These are phyloP conservation scores for Pocillopora grandis DNA, from an alignment of 92 coral and sea anemone species.

Conservation along the genomic window DNA sequence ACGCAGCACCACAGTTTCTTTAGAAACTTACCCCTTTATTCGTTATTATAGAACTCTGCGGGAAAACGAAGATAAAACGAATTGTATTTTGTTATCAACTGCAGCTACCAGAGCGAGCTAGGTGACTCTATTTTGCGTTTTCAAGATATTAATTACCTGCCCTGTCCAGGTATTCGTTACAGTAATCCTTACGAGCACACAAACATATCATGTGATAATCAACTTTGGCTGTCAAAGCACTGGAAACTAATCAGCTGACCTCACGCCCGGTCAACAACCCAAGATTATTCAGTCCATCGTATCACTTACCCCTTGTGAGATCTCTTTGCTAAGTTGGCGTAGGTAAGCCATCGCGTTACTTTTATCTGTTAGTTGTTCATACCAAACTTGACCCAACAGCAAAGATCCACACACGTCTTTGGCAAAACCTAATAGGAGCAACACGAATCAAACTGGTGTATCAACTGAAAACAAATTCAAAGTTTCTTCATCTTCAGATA, in stretches of 20 bases:
- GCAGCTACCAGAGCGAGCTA: too few species aligned
- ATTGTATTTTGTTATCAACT: too few species aligned
- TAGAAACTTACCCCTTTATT: too few species aligned
- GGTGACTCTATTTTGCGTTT: too few species aligned
- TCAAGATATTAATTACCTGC: too few species aligned
- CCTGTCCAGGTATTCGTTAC: too few species aligned
- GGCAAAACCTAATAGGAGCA: slow-evolving; percentile 45
- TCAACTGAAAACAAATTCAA: too few species aligned
- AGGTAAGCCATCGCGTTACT: slow-evolving; percentile 29
- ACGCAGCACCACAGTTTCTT: too few species aligned
- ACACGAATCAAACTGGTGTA: too few species aligned
- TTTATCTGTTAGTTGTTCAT: slow-evolving; percentile 55
- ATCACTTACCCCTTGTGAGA: slow-evolving; percentile 66
- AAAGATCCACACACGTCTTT: slow-evolving; percentile 83
- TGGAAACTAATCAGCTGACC: not conserved
- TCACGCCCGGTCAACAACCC: not conserved
- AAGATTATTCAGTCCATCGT: not conserved
- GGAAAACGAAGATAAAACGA: too few species aligned
- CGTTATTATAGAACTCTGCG: too few species aligned
- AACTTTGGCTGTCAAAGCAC: not conserved
- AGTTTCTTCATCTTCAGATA: too few species aligned
- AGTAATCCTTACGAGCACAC: not conserved
- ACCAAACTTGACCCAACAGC: slow-evolving; percentile 87
- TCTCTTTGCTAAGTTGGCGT: slow-evolving; percentile 42
- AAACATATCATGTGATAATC: not conserved